phyloP scores from a whole-genome alignment of 2,113 vertebrate species.

The Anthoscopus minutus region DNA sequence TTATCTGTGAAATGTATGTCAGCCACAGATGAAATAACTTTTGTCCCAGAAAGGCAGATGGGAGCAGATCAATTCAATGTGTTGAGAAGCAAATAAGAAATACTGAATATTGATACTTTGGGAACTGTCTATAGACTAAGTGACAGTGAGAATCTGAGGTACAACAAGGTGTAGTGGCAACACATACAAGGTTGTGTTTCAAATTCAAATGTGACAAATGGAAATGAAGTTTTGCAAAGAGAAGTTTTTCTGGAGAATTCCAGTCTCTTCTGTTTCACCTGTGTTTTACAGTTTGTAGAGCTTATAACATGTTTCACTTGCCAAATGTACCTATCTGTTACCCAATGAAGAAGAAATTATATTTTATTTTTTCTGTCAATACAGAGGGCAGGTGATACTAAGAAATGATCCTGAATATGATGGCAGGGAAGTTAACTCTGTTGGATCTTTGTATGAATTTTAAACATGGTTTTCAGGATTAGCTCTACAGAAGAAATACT shows the following conservation, averaged over 20 bases:
- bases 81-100: neutral
- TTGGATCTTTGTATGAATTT: neutral
- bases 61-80: neutral
- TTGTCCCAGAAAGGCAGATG: neutral
- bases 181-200: neutral
- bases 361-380: neutral
- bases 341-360: neutral
- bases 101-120: neutral
- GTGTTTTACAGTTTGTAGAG: neutral
- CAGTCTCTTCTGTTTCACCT: neutral
- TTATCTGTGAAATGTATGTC: constrained; percentile 2
- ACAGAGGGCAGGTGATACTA: neutral
- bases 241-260: neutral
- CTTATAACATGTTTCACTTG: constrained; percentile 3
- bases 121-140: neutral
- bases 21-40: neutral
- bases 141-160: neutral
- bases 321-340: neutral
- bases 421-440: neutral
- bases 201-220: neutral
- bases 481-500: neutral
- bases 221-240: neutral
- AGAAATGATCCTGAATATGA: neutral
- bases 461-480: neutral
- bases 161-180: neutral